Evolutionary conservation across 2,113 vertebrate species (phyloP), one percentile per base, ranked within the genome.

Genomic region (Ptyas mucosa): DNA sequence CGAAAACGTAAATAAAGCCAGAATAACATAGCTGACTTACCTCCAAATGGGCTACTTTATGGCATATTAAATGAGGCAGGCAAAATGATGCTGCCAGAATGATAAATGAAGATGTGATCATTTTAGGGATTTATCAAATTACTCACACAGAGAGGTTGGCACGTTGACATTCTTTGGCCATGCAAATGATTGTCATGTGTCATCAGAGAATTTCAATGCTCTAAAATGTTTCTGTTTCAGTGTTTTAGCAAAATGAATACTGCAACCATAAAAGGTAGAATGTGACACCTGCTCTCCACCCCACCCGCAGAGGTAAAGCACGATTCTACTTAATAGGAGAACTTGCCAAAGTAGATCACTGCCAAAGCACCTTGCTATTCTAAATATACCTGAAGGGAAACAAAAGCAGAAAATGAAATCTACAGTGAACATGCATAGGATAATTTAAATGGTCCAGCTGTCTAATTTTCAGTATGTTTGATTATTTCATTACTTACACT

Each of bases 401-500:
- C 39, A 58, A 51, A 26, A 69, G 12, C 21, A 58, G 1, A 11
- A 91, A 6, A 91, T 0, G 0, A 91, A 69, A 94, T 92, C 53
- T 49, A 88, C 51, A 20, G 57, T n/a, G 91, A 93, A 94, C 90
- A 93, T 24, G 0, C 29, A 7, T 93, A 81, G 18, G 34, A 43
- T 43, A 94, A 95, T 1, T 39, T 69, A 58, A 95, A 94, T 90
- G 51, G 46, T 85, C 90, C 58, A 4, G 8, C 43, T 91, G 94
- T 91, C 90, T 91, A 87, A 88, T 95, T 95, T 93, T 94, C 90
- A 2, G 0, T 92, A 4, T 81, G 24, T 91, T 93, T 95, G 93
- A 55, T 43, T 87, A 92, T 26, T 20, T 93, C 92, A 91, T 89
- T 94, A 69, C 58, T 94, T 93, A 93, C 69, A 85, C 39, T 87